Evolutionary conservation across 2,797 vertebrate genomes (phyloP), one percentile per base, ranked within the genome.

Genomic region (Triplophysa bombifrons): DNA sequence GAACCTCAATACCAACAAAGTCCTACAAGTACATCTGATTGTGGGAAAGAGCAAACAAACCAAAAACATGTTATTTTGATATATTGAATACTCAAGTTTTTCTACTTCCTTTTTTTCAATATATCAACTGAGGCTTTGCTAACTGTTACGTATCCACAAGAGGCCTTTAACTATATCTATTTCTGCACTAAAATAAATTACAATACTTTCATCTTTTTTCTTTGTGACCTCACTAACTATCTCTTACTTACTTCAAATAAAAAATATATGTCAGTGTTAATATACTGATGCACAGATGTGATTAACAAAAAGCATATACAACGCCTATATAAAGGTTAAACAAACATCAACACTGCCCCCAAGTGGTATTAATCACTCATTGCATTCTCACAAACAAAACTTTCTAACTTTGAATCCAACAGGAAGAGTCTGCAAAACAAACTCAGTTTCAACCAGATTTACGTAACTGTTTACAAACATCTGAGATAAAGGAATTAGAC

Each of bases 381-480:
- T 82, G 38, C 61, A 53, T 65, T 41, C 9, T 30, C 34, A n/a
- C 16, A 17, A n/a, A 11, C 6, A 41, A 12, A n/a, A 2, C 9
- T 41, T 61, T n/a, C 4, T 11, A n/a, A 64, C 38, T 17, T 38
- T 3, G 61, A 8, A 17, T 38, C 51, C 19, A 53, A 2, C 51
- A 53, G 46, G 46, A 0, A 65, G 64, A 68, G 13, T 41, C 13
- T 30, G 41, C 7, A 77, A 1, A n/a, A 14, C 50, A 64, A 72
- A 73, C 46, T 77, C 84, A 87, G 72, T 84, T 89, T 87, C 76
- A 83, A 83, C 82, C 63, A 56, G 88, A 90, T 91, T 84, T 86
- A 84, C 85, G 2, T 27, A 86, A 77, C 78, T 79, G 80, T 90
- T 85, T 74, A 91, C 87, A 87, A 86, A 90, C 89, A 60, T 84